Evolutionary conservation across 2,888 invertebrate genomes (phyloP), one percentile per base, ranked within the genome.

Genomic region (Tenthredo notha): DNA sequence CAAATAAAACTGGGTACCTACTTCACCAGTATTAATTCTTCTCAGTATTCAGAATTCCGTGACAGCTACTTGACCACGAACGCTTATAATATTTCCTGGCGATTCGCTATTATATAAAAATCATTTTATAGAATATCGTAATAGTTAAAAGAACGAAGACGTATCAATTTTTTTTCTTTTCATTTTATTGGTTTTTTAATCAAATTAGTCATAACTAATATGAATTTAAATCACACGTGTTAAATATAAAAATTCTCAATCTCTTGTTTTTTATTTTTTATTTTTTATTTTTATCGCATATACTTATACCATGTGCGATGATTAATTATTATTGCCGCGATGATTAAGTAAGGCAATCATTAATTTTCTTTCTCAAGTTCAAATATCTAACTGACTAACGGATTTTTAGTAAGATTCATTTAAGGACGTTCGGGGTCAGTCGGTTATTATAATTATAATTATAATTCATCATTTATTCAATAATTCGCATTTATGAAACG

Each of bases 311-410:
- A n/a, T 21, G 21, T 10, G 21, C n/a, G 21, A 58, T 21, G 21
- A 25, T 12, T 25, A 21, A 61, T 61, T 25, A 25, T 25, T 25
- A 61, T 25, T 61, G 12, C 12, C 25, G 25, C 21, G 9, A 61
- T 25, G 25, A 61, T 61, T 21, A 61, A 61, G 25, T 61, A 1
- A 61, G 61, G 25, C 21, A 61, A 61, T 25, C 21, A 61, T 61
- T 25, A 61, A 61, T 25, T 25, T 25, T 61, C 61, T 61, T 10
- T 61, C 61, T 61, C 61, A 61, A 61, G 61, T 61, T 61, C 61
- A 61, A 25, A 25, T 61, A 61, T 61, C 25, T 12, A 61, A 3
- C 25, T 25, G 10, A 25, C 61, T 61, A 21, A 25, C 61, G 25
- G 21, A 25, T 61, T 25, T 61, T 4, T 61, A 21, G 61, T 25